Evolutionary conservation across 2,888 invertebrate genomes (phyloP).

Genomic region (Drosophila kuntzei): DNA sequence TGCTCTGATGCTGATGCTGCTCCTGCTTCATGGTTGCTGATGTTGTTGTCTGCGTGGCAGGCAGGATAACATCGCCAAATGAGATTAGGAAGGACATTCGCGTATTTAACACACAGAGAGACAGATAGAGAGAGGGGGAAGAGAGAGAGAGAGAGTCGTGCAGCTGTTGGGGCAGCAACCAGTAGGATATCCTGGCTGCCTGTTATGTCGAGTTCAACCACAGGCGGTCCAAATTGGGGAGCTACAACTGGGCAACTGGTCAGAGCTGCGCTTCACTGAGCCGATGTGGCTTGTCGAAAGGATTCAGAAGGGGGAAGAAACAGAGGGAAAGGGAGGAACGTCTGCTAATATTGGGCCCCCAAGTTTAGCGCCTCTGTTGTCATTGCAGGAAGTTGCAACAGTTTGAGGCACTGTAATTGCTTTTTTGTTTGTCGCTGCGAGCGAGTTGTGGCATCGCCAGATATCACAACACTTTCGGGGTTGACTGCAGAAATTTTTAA

Average conservation of each 20-base stretch:
- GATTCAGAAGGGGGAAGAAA: not conserved
- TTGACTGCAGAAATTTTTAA: conserved; percentile 70
- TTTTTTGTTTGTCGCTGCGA: conserved; percentile 77
- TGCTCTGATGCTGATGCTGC: conserved; percentile 41
- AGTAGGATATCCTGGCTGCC: conserved; percentile 77
- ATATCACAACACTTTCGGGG: conserved; percentile 20
- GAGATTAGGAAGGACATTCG: conserved; percentile 84
- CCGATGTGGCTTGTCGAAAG: conserved; percentile 32
- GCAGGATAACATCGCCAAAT: conserved; percentile 78
- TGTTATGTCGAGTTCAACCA: conserved; percentile 69
- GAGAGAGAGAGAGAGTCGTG: conserved; percentile 1
- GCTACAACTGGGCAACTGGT: conserved; percentile 37
- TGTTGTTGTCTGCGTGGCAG: conserved; percentile 58
- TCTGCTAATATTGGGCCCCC: conserved; percentile 68
- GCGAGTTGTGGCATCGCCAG: conserved; percentile 7
- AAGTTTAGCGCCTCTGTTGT: conserved; percentile 73
- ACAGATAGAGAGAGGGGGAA: conserved; percentile 17
- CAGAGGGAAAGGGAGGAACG: not conserved
- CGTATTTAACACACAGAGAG: conserved; percentile 74
- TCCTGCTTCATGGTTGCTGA: conserved; percentile 31
- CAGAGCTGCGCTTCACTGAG: conserved; percentile 38
- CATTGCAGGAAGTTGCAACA: conserved; percentile 78
- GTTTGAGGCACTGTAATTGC: conserved; percentile 83
- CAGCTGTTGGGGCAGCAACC: conserved; percentile 43
- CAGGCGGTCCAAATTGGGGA: conserved; percentile 47